phyloP scores from a whole-genome alignment of 2,888 invertebrate genomes.

The Dastarcus helophoroides region DNA sequence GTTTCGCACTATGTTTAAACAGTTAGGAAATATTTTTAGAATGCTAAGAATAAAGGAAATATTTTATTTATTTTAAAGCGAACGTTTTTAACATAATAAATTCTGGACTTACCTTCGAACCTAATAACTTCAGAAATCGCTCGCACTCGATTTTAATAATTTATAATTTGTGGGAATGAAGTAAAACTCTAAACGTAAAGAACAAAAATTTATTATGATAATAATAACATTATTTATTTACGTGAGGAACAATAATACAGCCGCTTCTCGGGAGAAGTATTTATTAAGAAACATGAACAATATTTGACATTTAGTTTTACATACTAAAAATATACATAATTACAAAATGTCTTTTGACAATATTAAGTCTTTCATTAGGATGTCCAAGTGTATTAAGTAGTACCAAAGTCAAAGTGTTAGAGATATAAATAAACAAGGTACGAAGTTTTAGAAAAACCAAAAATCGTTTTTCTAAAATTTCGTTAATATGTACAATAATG shows the following conservation, averaged over 20 bases:
- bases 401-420: constrained; percentile 22
- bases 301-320: constrained; percentile 33
- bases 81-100: too few relatives aligned
- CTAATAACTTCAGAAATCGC: too few relatives aligned
- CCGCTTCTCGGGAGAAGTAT: constrained; percentile 33
- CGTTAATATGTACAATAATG: too few relatives aligned
- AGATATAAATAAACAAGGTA: constrained; percentile 13
- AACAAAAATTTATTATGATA: constrained; percentile 38
- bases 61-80: too few relatives aligned
- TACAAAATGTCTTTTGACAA: constrained; percentile 36
- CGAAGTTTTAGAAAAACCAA: constrained; percentile 18
- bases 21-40: too few relatives aligned
- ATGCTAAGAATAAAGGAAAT: too few relatives aligned
- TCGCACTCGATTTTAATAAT: too few relatives aligned
- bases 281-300: constrained; percentile 37
- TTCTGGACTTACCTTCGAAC: too few relatives aligned
- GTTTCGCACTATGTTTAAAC: too few relatives aligned
- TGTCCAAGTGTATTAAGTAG: constrained; percentile 32
- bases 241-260: constrained; percentile 36
- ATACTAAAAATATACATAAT: constrained; percentile 36
- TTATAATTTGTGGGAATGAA: too few relatives aligned
- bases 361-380: constrained; percentile 35
- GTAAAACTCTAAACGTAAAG: too few relatives aligned
- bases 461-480: too few relatives aligned
- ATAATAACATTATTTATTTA: constrained; percentile 36